Conservation (phyloP, 2,888 invertebrate species). For the Leucophenga maculata region DNA sequence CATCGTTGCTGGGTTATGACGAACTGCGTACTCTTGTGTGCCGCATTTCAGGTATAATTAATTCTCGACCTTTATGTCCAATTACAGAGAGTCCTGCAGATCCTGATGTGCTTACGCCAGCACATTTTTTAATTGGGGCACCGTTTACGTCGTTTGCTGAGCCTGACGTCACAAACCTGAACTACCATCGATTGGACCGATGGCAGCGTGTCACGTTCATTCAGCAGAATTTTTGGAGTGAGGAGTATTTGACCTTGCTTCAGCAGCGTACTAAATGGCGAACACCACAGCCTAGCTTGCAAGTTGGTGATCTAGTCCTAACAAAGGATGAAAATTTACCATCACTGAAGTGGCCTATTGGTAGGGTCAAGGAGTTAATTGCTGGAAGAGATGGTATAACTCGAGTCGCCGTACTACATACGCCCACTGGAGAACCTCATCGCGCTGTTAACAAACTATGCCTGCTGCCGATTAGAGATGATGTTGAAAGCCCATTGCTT, state of each 20-base stretch:
- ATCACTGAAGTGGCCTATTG: too few relatives aligned
- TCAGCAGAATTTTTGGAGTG: conserved; percentile 39
- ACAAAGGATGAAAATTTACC: too few relatives aligned
- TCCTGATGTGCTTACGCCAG: conserved; percentile 21
- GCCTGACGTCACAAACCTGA: conserved; percentile 41
- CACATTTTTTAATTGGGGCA: conserved; percentile 25
- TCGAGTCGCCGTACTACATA: too few relatives aligned
- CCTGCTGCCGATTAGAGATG: not conserved
- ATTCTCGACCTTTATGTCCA: conserved; percentile 27
- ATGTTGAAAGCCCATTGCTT: too few relatives aligned
- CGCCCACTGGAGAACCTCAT: not conserved
- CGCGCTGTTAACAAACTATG: not conserved
- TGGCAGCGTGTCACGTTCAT: conserved; percentile 36
- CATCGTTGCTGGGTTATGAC: too few relatives aligned
- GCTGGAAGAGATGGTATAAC: too few relatives aligned
- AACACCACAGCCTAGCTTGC: not conserved
- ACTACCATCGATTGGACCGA: conserved; percentile 28
- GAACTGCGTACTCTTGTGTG: too few relatives aligned
- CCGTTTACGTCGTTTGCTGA: conserved; percentile 22
- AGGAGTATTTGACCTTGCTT: conserved; percentile 33
- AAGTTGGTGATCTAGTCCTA: too few relatives aligned
- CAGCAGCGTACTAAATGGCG: conserved; percentile 45
- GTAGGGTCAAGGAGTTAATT: too few relatives aligned
- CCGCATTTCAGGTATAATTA: conserved; percentile 32
- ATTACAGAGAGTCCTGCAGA: conserved; percentile 7